Conservation (phyloP, 30 jellyfish, hydroid and myxozoan genomes). For the Sanderia malayensis region DNA sequence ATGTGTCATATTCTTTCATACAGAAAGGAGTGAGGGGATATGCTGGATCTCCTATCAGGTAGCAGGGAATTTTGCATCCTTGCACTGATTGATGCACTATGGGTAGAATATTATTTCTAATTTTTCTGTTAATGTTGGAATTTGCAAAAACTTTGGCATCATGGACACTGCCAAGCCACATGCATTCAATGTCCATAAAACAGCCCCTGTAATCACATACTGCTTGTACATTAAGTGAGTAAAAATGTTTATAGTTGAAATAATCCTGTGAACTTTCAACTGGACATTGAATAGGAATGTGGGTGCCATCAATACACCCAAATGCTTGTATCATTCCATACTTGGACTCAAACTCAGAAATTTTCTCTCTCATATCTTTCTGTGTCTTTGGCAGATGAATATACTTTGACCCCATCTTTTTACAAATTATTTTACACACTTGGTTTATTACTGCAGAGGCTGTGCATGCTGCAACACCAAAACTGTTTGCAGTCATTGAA, state of each 20-base stretch:
- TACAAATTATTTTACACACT: constrained; percentile 36
- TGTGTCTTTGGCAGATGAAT: constrained; percentile 11
- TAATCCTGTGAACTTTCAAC: constrained; percentile 18
- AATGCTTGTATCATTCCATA: constrained; percentile 51
- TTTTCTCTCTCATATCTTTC: constrained; percentile 9
- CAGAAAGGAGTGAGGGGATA: constrained; percentile 69
- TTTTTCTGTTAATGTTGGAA: constrained; percentile 15
- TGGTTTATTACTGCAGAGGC: constrained; percentile 15
- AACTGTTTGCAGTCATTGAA: constrained; percentile 51
- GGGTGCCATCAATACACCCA: constrained; percentile 56
- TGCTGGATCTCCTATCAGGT: constrained; percentile 73
- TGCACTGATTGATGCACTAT: not conserved
- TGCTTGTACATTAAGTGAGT: constrained; percentile 63
- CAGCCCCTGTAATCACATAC: constrained; percentile 64
- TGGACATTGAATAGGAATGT: constrained; percentile 30
- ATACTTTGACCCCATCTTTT: constrained; percentile 9
- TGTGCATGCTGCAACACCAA: constrained; percentile 49
- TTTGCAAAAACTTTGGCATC: constrained; percentile 64
- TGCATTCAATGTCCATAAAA: constrained; percentile 74
- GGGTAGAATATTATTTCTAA: constrained; percentile 39
- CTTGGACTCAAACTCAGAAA: constrained; percentile 20
- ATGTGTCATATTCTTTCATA: constrained; percentile 61
- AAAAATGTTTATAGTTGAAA: constrained; percentile 32
- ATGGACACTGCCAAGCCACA: constrained; percentile 75
- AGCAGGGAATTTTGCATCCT: constrained; percentile 41